phyloP scores from a whole-genome alignment of 2,797 vertebrate genomes.

The Toxotes lorentzi region DNA sequence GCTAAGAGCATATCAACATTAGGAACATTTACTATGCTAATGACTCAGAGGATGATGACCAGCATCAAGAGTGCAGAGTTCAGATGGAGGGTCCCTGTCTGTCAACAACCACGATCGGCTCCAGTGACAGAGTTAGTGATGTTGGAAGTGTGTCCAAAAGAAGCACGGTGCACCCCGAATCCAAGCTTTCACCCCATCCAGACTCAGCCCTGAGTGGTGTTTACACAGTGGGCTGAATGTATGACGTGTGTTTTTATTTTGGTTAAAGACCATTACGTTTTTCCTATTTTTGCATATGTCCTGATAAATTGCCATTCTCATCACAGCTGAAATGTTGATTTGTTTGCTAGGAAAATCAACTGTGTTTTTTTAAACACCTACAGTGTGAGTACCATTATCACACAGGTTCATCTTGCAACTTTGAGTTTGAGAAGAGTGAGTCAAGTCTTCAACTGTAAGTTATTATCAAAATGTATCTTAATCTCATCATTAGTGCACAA shows the following conservation, averaged over 20 bases:
- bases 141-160: not conserved
- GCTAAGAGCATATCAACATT: not conserved
- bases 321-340: constrained; percentile 47
- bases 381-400: not conserved
- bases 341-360: constrained; percentile 72
- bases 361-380: constrained; percentile 48
- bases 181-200: not conserved
- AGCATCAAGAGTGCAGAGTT: not conserved
- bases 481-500: not conserved
- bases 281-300: constrained; percentile 75
- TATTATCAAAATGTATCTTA: not conserved
- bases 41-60: not conserved
- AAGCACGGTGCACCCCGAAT: fast-evolving
- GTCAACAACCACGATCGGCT: not conserved
- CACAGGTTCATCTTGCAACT: not conserved
- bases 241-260: constrained; percentile 29
- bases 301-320: constrained; percentile 28
- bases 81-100: not conserved
- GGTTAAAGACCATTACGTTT: constrained; percentile 22
- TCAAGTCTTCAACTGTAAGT: constrained; percentile 64
- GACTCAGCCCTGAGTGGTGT: not conserved
- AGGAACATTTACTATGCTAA: constrained; percentile 6
- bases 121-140: not conserved
- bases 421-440: constrained; percentile 17
- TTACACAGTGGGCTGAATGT: not conserved